Base-by-base conservation (phyloP, 1,140 invertebrate genomes). In the Ectropis grisescens region DNA sequence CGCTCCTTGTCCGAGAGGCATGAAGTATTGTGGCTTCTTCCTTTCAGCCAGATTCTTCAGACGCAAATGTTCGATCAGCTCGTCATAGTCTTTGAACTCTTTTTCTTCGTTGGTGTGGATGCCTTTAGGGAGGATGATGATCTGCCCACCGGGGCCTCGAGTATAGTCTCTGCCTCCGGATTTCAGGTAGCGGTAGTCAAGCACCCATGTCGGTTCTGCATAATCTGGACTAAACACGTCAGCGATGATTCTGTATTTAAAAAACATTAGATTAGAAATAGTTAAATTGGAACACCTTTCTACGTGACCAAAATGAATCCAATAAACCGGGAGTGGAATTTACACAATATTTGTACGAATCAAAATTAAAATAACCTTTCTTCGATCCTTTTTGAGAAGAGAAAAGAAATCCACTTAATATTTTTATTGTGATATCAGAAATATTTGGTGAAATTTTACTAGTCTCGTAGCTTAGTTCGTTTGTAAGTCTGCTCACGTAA, bases 141-240 rank as follows among this genome's bases (percentile, higher is more conserved):
- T 46, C 31, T 74, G 67, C 3, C 67, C 67, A 1, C 67, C 67
- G 1, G 60, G 57, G 2, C 60, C 56, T 5, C 65, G 52, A 1
- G 45, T 47, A 51, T 74, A 78, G 14, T 65, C 60, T 14, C 69
- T 48, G 2, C 69, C 72, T 10, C 67, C 67, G 0, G 58, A 50
- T 39, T 69, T 74, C 12, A 67, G 16, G 46, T 71, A 74, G 35
- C 71, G 52, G 36, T 71, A 76, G 52, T 76, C 71, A 19, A 76
- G 33, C 11, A 74, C 45, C 34, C 52, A 53, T 2, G 50, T 61
- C 0, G 69, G 71, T 28, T 78, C 57, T 29, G 49, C 43, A 42
- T 64, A 74, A 11, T 67, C 61, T 3, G 72, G 72, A 27, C 59
- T 67, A 34, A 57, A 68, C 8, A 61, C 54, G 13, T 62, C 50